Conservation (phyloP, 64 coral and sea anemone species). For the Pachyseris speciosa region DNA sequence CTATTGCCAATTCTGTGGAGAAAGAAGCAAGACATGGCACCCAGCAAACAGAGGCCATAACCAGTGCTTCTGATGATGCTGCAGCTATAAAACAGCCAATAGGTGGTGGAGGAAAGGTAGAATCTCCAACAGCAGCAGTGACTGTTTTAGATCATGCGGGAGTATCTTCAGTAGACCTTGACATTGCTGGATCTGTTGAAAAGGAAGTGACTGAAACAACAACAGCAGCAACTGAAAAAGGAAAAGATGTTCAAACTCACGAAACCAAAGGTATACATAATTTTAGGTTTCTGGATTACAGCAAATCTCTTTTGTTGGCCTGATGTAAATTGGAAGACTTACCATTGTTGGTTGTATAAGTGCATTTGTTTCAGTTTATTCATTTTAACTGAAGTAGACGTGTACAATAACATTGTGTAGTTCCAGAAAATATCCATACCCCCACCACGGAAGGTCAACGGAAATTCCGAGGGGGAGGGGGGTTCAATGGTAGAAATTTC, state of each 20-base stretch:
- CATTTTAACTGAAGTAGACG: too few relatives aligned
- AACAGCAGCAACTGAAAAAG: background rate
- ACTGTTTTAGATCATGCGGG: constrained; percentile 88
- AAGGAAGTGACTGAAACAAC: constrained; percentile 45
- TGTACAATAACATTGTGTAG: too few relatives aligned
- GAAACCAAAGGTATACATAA: background rate
- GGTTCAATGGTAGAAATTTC: too few relatives aligned
- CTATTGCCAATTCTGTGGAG: constrained; percentile 62
- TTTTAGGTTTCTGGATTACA: too few relatives aligned
- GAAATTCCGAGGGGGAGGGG: too few relatives aligned
- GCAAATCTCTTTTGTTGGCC: too few relatives aligned
- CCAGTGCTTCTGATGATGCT: background rate
- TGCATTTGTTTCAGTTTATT: too few relatives aligned
- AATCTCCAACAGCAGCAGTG: constrained; percentile 63
- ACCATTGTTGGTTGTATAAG: too few relatives aligned
- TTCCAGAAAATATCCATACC: too few relatives aligned
- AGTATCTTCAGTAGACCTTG: constrained; percentile 93
- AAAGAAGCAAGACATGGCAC: constrained; percentile 24
- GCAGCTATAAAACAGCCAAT: background rate
- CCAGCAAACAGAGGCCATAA: background rate
- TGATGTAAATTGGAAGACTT: too few relatives aligned
- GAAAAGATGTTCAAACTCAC: background rate
- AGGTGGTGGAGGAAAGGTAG: background rate
- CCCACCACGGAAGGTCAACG: too few relatives aligned
- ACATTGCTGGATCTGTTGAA: constrained; percentile 84